phyloP scores from a whole-genome alignment of 1,140 invertebrate species.

The Oedothorax gibbosus region DNA sequence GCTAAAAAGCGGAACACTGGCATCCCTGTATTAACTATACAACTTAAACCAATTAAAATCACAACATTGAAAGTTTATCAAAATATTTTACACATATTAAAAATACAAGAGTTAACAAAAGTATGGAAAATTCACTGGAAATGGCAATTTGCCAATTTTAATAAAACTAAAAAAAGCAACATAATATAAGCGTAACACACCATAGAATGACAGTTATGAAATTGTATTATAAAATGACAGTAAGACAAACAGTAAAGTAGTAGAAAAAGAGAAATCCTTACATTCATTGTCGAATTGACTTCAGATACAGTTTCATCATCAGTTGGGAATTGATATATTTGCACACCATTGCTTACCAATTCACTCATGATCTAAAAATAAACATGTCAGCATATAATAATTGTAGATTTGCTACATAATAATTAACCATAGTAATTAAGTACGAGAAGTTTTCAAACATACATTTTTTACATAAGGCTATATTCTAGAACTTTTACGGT shows the following conservation, averaged over 20 bases:
- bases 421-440: neutral
- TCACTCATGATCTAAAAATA: constrained; percentile 75
- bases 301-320: constrained; percentile 98
- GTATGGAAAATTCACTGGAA: too few relatives aligned
- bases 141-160: too few relatives aligned
- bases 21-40: too few relatives aligned
- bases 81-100: too few relatives aligned
- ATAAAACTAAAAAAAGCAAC: too few relatives aligned
- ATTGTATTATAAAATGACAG: neutral
- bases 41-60: too few relatives aligned
- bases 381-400: neutral
- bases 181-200: neutral
- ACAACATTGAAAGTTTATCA: too few relatives aligned
- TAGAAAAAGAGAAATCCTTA: constrained; percentile 70
- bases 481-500: too few relatives aligned
- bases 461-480: too few relatives aligned
- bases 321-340: constrained; percentile 97
- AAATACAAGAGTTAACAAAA: too few relatives aligned
- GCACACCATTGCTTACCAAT: constrained; percentile 85
- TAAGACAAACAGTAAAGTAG: constrained; percentile 39
- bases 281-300: constrained; percentile 92
- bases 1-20: too few relatives aligned
- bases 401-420: neutral
- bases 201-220: neutral
- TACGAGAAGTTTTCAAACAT: too few relatives aligned